Evolutionary conservation across 2,113 vertebrate genomes (phyloP).

Genomic region (Gnathonemus longibarbis): DNA sequence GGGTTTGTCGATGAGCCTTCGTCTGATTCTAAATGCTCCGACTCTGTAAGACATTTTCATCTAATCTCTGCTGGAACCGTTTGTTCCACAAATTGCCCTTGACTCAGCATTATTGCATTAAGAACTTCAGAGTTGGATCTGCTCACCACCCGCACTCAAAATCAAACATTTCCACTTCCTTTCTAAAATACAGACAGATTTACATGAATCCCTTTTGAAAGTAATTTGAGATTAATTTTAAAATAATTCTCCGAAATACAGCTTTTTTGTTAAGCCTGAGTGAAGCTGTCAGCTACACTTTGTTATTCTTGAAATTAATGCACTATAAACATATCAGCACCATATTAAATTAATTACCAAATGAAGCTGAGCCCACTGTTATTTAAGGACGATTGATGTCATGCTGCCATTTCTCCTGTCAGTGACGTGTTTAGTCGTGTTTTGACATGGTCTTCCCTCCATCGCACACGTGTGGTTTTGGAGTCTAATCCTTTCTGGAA

Average conservation of each 20-base stretch:
- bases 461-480: neutral
- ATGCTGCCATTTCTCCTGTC: neutral
- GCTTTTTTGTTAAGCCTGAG: neutral
- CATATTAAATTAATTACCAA: neutral
- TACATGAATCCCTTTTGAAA: neutral
- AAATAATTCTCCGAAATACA: neutral
- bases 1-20: neutral
- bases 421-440: conserved; percentile 3
- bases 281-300: neutral
- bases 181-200: neutral
- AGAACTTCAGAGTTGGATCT: neutral
- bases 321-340: neutral
- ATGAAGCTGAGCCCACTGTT: neutral
- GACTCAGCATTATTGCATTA: neutral
- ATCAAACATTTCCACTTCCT: neutral
- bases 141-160: neutral
- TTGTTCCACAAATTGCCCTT: neutral
- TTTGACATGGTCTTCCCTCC: neutral
- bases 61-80: neutral
- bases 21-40: neutral
- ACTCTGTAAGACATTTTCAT: neutral
- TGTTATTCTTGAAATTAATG: neutral
- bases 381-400: neutral
- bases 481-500: neutral
- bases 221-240: conserved; percentile 1